A percentile compares a stretch with the other conserved stretches of the same genome.
Conservation (phyloP, 1,140 invertebrate species). For the Thaumatotibia leucotreta region DNA sequence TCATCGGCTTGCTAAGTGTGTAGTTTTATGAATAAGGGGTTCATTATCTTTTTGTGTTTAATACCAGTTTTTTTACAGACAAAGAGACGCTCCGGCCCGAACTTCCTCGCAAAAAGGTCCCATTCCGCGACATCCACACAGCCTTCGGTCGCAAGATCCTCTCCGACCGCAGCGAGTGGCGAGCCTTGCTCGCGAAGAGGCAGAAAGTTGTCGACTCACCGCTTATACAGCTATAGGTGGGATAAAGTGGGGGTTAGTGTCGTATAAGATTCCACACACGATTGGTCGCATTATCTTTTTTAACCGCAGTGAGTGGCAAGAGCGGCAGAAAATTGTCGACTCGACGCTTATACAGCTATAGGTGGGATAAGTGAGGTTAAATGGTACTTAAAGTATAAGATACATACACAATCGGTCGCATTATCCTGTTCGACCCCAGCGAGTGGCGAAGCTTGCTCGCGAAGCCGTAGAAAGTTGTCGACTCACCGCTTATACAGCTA, state of each 20-base stretch:
- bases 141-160: slow-evolving; percentile 82
- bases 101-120: slow-evolving; percentile 77
- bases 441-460: slow-evolving; percentile 74
- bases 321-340: too few species aligned
- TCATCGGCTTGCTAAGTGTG: too few species aligned
- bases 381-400: too few species aligned
- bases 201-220: background rate
- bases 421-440: slow-evolving; percentile 78
- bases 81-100: slow-evolving; percentile 60
- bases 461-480: background rate
- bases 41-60: background rate
- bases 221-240: slow-evolving; percentile 25
- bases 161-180: slow-evolving; percentile 82
- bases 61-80: slow-evolving; percentile 37
- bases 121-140: slow-evolving; percentile 84
- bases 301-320: too few species aligned
- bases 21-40: too few species aligned
- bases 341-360: too few species aligned
- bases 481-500: background rate
- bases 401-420: background rate
- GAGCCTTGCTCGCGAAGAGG: slow-evolving; percentile 30
- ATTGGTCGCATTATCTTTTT: too few species aligned
- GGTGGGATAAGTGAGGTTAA: too few species aligned
- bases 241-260: too few species aligned
- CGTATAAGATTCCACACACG: too few species aligned